Conservation (phyloP, 2,888 invertebrate genomes). For the Pheosia tremula region DNA sequence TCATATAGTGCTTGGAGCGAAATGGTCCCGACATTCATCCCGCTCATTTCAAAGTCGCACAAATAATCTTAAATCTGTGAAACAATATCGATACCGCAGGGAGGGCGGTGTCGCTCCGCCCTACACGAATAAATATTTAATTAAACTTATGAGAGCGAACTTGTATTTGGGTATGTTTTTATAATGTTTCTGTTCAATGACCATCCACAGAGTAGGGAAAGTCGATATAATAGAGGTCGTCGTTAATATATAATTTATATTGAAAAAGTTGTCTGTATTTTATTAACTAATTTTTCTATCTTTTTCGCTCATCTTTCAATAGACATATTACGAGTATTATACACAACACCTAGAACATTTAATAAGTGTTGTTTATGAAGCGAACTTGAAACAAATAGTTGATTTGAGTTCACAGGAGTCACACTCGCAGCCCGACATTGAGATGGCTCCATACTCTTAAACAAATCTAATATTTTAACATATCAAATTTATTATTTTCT, state of each 20-base stretch:
- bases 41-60: slow-evolving; percentile 49
- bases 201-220: neutral
- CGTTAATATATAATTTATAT: neutral
- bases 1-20: too few species aligned
- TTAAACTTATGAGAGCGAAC: slow-evolving; percentile 76
- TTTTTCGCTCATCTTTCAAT: too few species aligned
- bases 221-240: neutral
- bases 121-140: slow-evolving; percentile 82
- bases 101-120: slow-evolving; percentile 71
- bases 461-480: too few species aligned
- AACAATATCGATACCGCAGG: slow-evolving; percentile 78
- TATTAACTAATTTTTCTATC: neutral
- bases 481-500: too few species aligned
- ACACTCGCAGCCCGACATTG: too few species aligned
- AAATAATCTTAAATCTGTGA: slow-evolving; percentile 72
- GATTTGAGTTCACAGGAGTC: too few species aligned
- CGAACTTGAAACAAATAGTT: too few species aligned
- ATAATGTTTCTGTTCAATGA: slow-evolving; percentile 17
- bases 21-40: neutral
- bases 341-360: too few species aligned
- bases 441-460: too few species aligned
- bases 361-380: too few species aligned
- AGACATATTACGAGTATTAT: too few species aligned
- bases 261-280: neutral
- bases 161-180: slow-evolving; percentile 50